phyloP scores from a whole-genome alignment of 2,797 vertebrate species.

The Alauda arvensis region DNA sequence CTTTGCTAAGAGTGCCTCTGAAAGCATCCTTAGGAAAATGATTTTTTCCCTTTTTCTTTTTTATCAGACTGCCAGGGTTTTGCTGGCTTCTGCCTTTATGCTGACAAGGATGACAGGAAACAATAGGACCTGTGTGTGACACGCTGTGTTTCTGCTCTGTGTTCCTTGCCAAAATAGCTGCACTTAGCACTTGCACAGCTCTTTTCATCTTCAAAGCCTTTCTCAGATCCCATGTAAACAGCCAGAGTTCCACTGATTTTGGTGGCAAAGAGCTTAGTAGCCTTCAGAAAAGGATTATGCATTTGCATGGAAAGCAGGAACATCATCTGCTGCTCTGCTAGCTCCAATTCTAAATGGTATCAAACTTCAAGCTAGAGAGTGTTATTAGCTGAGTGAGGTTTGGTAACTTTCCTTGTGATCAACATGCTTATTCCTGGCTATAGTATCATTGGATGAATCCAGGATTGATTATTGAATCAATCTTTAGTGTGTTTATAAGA shows the following conservation, averaged over 20 bases:
- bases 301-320: slow-evolving; percentile 29
- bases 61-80: not conserved
- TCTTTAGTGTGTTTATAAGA: slow-evolving; percentile 6
- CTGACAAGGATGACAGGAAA: slow-evolving; percentile 28
- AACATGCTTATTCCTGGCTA: not conserved
- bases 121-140: slow-evolving; percentile 18
- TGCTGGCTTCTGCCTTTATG: slow-evolving; percentile 9
- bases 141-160: not conserved
- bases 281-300: slow-evolving; percentile 44
- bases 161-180: slow-evolving; percentile 37
- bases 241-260: slow-evolving; percentile 19
- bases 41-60: not conserved
- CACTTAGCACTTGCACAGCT: slow-evolving; percentile 9
- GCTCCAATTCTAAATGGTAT: not conserved
- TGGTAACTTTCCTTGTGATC: not conserved
- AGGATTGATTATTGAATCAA: not conserved
- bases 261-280: slow-evolving; percentile 42
- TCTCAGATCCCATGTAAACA: not conserved
- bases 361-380: not conserved
- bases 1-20: not conserved
- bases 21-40: not conserved
- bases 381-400: not conserved
- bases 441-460: not conserved
- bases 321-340: slow-evolving; percentile 9
- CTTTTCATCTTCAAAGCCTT: slow-evolving; percentile 62